Conservation (phyloP, 2,113 vertebrate genomes). For the Taurulus bubalis region DNA sequence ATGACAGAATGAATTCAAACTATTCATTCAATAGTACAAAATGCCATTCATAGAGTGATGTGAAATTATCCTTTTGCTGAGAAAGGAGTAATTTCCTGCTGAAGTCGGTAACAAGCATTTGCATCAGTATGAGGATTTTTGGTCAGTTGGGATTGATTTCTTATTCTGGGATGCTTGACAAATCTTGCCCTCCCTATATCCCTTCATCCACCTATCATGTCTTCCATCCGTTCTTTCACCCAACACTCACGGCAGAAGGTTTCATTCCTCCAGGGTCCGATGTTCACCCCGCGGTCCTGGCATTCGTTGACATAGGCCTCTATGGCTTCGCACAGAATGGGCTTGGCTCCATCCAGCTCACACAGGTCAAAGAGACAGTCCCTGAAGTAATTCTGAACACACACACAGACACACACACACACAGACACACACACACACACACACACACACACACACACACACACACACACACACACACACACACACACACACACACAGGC, state of each 20-base stretch:
- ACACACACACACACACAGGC: background rate
- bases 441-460: slow-evolving; percentile 4
- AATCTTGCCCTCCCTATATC: background rate
- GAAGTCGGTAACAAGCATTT: background rate
- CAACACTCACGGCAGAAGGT: slow-evolving; percentile 81
- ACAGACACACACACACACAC: too few relatives aligned
- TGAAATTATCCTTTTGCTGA: background rate
- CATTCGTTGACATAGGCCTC: slow-evolving; percentile 84
- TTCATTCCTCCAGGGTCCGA: slow-evolving; percentile 82
- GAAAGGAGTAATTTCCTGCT: background rate
- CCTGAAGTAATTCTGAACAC: slow-evolving; percentile 78
- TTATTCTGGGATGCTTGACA: background rate
- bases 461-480: too few relatives aligned
- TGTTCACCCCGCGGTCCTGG: slow-evolving; percentile 82
- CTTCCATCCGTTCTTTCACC: background rate
- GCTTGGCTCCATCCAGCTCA: slow-evolving; percentile 77
- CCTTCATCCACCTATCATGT: background rate
- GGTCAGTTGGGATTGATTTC: background rate
- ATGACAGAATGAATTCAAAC: background rate
- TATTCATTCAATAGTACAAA: background rate
- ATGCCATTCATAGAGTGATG: background rate
- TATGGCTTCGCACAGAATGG: slow-evolving; percentile 81
- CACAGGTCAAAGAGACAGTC: slow-evolving; percentile 85
- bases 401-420: background rate
- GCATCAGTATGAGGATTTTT: background rate